Conservation (phyloP, 2,888 invertebrate species). For the Exocentrus adspersus region DNA sequence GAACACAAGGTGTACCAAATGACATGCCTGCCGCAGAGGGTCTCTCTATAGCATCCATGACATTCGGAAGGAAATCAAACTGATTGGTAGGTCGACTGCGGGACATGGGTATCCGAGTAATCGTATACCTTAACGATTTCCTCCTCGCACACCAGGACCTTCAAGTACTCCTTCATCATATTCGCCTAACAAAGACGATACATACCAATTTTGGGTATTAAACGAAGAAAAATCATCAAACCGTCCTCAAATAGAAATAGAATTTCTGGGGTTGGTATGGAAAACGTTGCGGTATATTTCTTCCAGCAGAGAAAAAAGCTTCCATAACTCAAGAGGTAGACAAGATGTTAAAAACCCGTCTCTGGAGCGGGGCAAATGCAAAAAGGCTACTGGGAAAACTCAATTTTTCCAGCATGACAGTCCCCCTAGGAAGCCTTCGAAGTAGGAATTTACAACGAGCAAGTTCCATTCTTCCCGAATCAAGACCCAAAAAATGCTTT, state of each 20-base stretch:
- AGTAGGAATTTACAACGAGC: conserved; percentile 6
- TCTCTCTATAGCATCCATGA: conserved; percentile 32
- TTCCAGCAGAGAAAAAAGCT: not conserved
- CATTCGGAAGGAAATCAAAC: conserved; percentile 31
- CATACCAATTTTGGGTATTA: not conserved
- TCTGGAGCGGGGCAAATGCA: conserved; percentile 18
- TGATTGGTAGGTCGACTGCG: conserved; percentile 30
- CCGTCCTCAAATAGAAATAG: not conserved
- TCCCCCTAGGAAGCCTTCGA: conserved; percentile 16
- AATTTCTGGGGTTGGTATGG: conserved; percentile 27
- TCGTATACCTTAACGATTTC: not conserved
- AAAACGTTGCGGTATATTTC: not conserved
- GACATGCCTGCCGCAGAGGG: conserved; percentile 32
- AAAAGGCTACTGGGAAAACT: conserved; percentile 15
- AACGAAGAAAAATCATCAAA: conserved; percentile 11
- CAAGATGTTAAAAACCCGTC: not conserved
- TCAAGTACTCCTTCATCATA: not conserved
- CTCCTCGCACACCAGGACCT: not conserved
- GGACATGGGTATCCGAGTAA: not conserved
- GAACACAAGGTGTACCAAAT: conserved; percentile 16
- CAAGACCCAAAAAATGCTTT: not conserved
- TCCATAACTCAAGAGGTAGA: not conserved
- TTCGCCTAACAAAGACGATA: not conserved
- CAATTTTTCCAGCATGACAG: conserved; percentile 12
- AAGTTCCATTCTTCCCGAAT: not conserved